Percentiles rank a stretch among this genome's conserved stretches.
phyloP scores from a whole-genome alignment of 2,888 invertebrate species.

The Mantis religiosa region DNA sequence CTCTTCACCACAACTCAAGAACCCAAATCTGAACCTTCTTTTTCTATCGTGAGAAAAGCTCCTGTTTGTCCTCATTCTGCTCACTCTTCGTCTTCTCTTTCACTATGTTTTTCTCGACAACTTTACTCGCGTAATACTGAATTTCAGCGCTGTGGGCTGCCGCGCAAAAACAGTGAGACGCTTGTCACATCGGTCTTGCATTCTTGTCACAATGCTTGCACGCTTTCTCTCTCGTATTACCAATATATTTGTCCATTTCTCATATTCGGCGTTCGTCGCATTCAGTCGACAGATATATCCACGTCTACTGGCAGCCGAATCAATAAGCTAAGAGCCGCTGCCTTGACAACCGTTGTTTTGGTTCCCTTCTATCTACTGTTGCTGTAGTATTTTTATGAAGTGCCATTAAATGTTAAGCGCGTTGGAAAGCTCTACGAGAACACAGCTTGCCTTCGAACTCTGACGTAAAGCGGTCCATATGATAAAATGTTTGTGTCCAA shows the following conservation, averaged over 20 bases:
- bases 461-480: not conserved
- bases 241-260: slow-evolving; percentile 8
- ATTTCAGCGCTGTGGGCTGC: not conserved
- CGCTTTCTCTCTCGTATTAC: not conserved
- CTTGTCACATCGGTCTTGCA: not conserved
- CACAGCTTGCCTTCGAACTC: not conserved
- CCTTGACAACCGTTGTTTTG: not conserved
- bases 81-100: not conserved
- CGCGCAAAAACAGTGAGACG: not conserved
- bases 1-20: not conserved
- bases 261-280: not conserved
- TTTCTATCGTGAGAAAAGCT: not conserved
- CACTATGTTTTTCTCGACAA: not conserved
- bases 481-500: not conserved
- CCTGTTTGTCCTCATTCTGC: not conserved
- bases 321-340: not conserved
- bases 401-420: not conserved
- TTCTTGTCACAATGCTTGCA: not conserved
- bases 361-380: not conserved
- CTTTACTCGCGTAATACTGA: not conserved
- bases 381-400: not conserved
- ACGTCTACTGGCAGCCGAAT: not conserved
- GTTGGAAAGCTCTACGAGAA: not conserved
- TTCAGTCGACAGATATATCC: not conserved
- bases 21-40: not conserved